A percentile compares a stretch with the other conserved stretches of the same genome.
Evolutionary conservation across 2,113 vertebrate species (phyloP).

Genomic region (Ascaphus truei): DNA sequence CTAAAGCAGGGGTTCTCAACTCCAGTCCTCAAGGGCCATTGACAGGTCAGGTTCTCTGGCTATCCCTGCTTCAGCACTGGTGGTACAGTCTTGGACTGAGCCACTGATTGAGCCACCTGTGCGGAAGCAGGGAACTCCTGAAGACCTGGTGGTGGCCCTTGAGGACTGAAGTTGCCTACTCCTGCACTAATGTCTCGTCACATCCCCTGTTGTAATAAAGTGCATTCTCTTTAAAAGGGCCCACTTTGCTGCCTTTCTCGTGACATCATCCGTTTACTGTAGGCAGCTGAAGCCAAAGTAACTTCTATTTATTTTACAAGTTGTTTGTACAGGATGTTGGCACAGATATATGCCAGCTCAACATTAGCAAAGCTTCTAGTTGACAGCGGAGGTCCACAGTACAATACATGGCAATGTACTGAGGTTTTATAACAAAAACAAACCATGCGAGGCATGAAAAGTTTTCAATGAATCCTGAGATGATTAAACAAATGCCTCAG

Average conservation of each 20-base stretch:
- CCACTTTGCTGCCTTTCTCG: not conserved
- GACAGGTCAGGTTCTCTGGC: too few species aligned
- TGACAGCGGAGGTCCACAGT: constrained; percentile 17
- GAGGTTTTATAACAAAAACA: constrained; percentile 18
- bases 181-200: too few species aligned
- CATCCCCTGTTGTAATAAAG: not conserved
- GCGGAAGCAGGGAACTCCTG: too few species aligned
- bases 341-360: constrained; percentile 20
- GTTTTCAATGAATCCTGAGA: constrained; percentile 31
- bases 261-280: constrained; percentile 1
- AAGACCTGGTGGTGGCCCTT: too few species aligned
- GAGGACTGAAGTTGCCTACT: too few species aligned
- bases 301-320: constrained; percentile 27
- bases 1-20: too few species aligned
- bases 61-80: too few species aligned
- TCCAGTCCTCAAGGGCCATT: too few species aligned
- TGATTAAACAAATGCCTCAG: constrained; percentile 29
- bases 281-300: constrained; percentile 21
- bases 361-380: constrained; percentile 24
- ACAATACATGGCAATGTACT: constrained; percentile 24
- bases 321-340: constrained; percentile 34
- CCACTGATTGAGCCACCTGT: too few species aligned
- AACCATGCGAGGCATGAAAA: constrained; percentile 29
- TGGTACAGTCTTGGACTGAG: too few species aligned
- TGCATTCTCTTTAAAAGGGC: too few species aligned